Conservation (phyloP, 1,140 invertebrate species). For the Papilio aristodemus region DNA sequence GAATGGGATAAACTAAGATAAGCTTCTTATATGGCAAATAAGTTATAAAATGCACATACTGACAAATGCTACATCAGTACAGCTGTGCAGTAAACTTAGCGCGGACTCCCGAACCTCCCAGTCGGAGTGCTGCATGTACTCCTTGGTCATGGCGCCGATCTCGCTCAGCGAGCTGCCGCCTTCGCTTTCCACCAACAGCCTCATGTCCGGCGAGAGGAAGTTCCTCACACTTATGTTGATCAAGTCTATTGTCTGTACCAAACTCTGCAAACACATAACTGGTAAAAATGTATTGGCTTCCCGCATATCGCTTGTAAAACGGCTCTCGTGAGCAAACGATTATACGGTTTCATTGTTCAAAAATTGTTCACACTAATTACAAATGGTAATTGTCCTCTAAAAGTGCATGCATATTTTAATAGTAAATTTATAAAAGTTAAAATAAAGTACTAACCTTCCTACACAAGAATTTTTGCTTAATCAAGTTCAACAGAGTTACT, state of each 20-base stretch:
- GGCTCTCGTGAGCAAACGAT: too few relatives aligned
- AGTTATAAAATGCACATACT: constrained; percentile 78
- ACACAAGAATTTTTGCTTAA: constrained; percentile 41
- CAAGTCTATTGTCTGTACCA: constrained; percentile 84
- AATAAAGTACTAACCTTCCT: constrained; percentile 38
- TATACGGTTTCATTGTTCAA: too few relatives aligned
- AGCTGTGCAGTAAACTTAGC: constrained; percentile 84
- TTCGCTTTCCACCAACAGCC: constrained; percentile 82
- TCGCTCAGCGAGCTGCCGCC: constrained; percentile 82
- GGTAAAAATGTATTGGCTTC: background rate
- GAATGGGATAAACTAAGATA: too few relatives aligned
- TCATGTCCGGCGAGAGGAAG: constrained; percentile 86
- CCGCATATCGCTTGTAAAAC: background rate
- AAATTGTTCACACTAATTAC: too few relatives aligned
- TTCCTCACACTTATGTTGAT: constrained; percentile 84
- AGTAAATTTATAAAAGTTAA: background rate
- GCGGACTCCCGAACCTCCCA: constrained; percentile 87
- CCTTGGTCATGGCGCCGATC: constrained; percentile 82
- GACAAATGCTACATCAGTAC: constrained; percentile 83
- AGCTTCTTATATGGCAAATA: too few relatives aligned
- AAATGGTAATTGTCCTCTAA: too few relatives aligned
- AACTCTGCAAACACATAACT: constrained; percentile 72
- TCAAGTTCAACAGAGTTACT: constrained; percentile 40
- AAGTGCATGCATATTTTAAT: too few relatives aligned
- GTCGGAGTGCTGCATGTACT: constrained; percentile 83